A percentile compares a stretch with the other conserved stretches of the same genome.
Evolutionary conservation across 2,797 vertebrate species (phyloP).

Genomic region (Halcyon chelicuti): DNA sequence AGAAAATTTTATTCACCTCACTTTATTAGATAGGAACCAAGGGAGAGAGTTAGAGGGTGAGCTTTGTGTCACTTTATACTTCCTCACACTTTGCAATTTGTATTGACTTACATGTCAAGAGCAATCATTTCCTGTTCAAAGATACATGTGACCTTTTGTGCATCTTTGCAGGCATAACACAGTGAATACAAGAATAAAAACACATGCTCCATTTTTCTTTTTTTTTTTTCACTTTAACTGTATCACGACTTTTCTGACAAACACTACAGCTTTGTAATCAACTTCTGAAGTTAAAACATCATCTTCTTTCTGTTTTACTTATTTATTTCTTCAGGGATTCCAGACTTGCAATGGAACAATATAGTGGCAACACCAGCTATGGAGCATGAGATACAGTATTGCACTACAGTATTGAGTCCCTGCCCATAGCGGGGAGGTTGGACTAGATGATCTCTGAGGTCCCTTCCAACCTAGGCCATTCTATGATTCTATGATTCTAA

Average conservation of each 20-base stretch:
- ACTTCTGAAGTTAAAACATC: neutral
- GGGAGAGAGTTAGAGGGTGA: neutral
- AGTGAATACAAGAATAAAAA: neutral
- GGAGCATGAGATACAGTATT: neutral
- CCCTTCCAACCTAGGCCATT: too few species aligned
- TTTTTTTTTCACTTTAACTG: neutral
- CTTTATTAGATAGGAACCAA: neutral
- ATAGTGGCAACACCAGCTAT: neutral
- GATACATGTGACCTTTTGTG: neutral
- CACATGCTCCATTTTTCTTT: neutral
- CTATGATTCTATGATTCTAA: neutral
- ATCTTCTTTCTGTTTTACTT: neutral
- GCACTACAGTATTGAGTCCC: too few species aligned
- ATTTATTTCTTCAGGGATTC: neutral
- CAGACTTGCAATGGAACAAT: neutral
- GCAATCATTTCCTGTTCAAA: conserved; percentile 6
- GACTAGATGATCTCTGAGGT: too few species aligned
- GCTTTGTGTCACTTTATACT: neutral
- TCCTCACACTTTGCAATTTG: neutral
- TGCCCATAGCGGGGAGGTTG: too few species aligned
- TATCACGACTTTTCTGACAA: conserved; percentile 12
- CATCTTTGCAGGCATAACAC: neutral
- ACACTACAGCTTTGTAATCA: neutral
- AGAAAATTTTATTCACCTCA: neutral
- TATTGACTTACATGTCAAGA: conserved; percentile 22